Conservation (phyloP, 1,140 invertebrate genomes). For the Agrilus planipennis region DNA sequence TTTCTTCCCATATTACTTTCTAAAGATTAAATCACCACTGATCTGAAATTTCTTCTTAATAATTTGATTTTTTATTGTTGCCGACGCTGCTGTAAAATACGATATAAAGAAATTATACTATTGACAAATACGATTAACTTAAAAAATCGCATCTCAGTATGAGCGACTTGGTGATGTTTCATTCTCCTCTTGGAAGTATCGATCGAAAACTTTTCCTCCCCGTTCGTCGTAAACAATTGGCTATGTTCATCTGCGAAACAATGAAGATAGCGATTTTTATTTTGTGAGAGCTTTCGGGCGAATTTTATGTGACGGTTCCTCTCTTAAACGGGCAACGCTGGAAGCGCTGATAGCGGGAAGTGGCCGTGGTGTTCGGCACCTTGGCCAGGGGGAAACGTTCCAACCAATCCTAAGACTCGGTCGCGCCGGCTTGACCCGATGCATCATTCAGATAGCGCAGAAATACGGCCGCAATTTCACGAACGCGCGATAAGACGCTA, state of each 20-base stretch:
- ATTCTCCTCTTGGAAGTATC: too few species aligned
- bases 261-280: slow-evolving; percentile 13
- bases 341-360: slow-evolving; percentile 17
- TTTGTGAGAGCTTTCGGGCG: slow-evolving; percentile 12
- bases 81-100: too few species aligned
- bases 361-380: slow-evolving; percentile 19
- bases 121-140: too few species aligned
- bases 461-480: slow-evolving; percentile 32
- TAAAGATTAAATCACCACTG: too few species aligned
- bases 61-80: too few species aligned
- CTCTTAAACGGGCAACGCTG: slow-evolving; percentile 6
- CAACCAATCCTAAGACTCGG: slow-evolving; percentile 27
- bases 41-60: too few species aligned
- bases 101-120: too few species aligned
- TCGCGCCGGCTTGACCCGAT: slow-evolving; percentile 23
- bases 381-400: slow-evolving; percentile 19
- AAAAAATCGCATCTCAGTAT: too few species aligned
- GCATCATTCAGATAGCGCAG: slow-evolving; percentile 33
- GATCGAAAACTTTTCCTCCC: too few species aligned
- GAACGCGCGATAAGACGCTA: slow-evolving; percentile 33
- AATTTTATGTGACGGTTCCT: slow-evolving; percentile 16
- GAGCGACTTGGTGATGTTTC: too few species aligned
- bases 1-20: too few species aligned
- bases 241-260: slow-evolving; percentile 13
- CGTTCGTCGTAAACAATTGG: slow-evolving; percentile 14